phyloP scores from a whole-genome alignment of 2,888 invertebrate genomes.

The Seira sanloemensis region DNA sequence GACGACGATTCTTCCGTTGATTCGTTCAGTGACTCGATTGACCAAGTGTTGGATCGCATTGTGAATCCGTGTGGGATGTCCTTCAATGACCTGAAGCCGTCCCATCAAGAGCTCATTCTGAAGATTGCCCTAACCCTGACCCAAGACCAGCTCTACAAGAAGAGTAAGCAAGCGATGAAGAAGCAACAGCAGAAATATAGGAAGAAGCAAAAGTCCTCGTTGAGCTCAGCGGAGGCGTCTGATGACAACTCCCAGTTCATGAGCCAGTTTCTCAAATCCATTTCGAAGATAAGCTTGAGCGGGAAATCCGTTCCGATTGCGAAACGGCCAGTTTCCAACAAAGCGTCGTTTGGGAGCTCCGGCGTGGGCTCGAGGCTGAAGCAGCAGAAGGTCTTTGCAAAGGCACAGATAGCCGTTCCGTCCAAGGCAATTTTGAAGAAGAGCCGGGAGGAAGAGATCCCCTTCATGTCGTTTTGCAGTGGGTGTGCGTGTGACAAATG shows the following conservation, averaged over 20 bases:
- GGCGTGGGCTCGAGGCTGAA: conserved; percentile 17
- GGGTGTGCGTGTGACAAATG: conserved; percentile 89
- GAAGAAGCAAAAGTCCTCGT: conserved; percentile 44
- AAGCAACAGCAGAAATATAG: conserved; percentile 80
- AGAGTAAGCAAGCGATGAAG: conserved; percentile 92
- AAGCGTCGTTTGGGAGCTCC: neutral
- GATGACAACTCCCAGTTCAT: conserved; percentile 73
- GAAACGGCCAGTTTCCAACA: conserved; percentile 17
- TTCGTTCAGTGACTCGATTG: conserved; percentile 69
- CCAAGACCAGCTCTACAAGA: conserved; percentile 93
- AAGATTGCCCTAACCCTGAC: conserved; percentile 92
- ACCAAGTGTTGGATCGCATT: conserved; percentile 83
- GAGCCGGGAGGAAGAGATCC: conserved; percentile 54
- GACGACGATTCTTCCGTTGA: conserved; percentile 68
- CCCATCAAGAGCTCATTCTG: conserved; percentile 91
- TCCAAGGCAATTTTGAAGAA: conserved; percentile 69
- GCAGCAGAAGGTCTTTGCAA: neutral
- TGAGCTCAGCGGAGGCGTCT: conserved; percentile 39
- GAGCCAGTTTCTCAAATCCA: conserved; percentile 71
- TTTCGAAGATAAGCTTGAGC: conserved; percentile 68
- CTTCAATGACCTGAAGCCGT: conserved; percentile 91
- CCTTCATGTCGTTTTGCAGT: conserved; percentile 79
- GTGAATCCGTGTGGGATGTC: conserved; percentile 95
- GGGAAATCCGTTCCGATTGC: conserved; percentile 29
- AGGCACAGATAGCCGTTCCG: conserved; percentile 31